Evolutionary conservation across 2,113 vertebrate species (phyloP), one percentile per base, ranked within the genome.

Genomic region (Pachycephala philippinensis): DNA sequence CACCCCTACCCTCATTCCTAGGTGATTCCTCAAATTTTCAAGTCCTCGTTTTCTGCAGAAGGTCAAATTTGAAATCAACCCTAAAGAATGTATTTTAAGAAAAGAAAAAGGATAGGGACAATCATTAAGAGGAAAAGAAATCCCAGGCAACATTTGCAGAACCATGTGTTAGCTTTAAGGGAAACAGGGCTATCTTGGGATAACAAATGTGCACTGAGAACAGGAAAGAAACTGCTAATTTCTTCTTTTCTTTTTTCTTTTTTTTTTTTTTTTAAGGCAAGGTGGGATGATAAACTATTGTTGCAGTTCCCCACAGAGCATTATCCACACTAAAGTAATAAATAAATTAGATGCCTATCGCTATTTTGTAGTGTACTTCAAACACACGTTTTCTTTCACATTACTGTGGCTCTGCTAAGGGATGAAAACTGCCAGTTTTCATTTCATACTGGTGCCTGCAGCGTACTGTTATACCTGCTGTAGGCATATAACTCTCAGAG

Each of bases 301-400:
- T 8, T 85, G 89, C 49, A 59, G 60, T 59, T 96, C 66, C 72
- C 64, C 77, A 87, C 30, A 93, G 87, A 71, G 53, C 63, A 90
- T 78, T 91, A 96, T 64, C 60, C 52, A 80, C 31, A 83, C 27
- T 35, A 20, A 64, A 75, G 50, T 33, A 93, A 84, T 74, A 95
- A 97, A 89, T 92, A 92, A 65, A 89, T 93, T 75, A 94, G 79
- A 82, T 84, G 72, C 19, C 65, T 88, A 47, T 52, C 6, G 6
- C 70, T 91, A 20, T 92, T 90, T 81, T n/a, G 40, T 30, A 52
- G n/a, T 16, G 0, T 70, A 76, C 37, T 83, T 89, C 83, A 72
- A 91, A 90, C 60, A 81, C 23, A 13, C 1, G 0, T 56, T 97
- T 93, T 92, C 44, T 60, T 94, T 86, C 71, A 87, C 24, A 18